Percentiles rank a stretch among this genome's conserved stretches.
These are phyloP conservation scores for Antheraea mylitta DNA, from an alignment of 1,140 invertebrate genomes.

Conservation along the genomic window DNA sequence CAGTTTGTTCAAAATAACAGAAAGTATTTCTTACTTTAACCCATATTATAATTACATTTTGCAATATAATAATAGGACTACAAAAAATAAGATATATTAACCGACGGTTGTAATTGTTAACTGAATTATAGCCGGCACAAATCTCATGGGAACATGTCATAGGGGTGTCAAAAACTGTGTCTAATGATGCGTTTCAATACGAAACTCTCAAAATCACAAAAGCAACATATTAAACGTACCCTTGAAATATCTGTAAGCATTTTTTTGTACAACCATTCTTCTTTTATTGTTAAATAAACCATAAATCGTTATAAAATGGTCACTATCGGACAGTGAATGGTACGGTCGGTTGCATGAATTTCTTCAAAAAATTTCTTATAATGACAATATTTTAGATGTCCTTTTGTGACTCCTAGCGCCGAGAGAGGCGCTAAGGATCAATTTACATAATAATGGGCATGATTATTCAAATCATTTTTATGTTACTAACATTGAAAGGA, in stretches of 20 bases:
- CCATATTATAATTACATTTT: too few relatives aligned
- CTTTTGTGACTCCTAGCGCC: conserved; percentile 53
- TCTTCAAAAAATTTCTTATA: conserved; percentile 49
- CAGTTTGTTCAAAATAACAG: too few relatives aligned
- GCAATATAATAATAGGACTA: too few relatives aligned
- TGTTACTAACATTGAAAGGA: conserved; percentile 34
- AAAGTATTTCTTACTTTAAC: too few relatives aligned
- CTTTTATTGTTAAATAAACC: conserved; percentile 76
- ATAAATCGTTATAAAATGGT: conserved; percentile 75
- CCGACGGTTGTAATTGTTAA: not conserved
- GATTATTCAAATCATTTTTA: conserved; percentile 48
- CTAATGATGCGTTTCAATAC: conserved; percentile 61
- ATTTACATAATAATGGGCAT: conserved; percentile 60
- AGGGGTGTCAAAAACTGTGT: conserved; percentile 50
- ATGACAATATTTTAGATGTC: conserved; percentile 51
- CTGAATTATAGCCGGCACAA: conserved; percentile 3
- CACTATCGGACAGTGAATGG: conserved; percentile 59
- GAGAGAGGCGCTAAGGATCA: conserved; percentile 54
- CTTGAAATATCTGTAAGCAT: conserved; percentile 41
- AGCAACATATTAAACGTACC: conserved; percentile 41
- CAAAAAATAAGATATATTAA: too few relatives aligned
- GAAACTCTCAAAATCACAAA: conserved; percentile 46
- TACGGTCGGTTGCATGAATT: conserved; percentile 46
- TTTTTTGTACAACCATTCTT: conserved; percentile 53
- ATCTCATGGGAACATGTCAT: conserved; percentile 45